A percentile compares a stretch with the other conserved stretches of the same genome.
phyloP scores from a whole-genome alignment of 2,888 invertebrate genomes.

The Amaurobius ferox region DNA sequence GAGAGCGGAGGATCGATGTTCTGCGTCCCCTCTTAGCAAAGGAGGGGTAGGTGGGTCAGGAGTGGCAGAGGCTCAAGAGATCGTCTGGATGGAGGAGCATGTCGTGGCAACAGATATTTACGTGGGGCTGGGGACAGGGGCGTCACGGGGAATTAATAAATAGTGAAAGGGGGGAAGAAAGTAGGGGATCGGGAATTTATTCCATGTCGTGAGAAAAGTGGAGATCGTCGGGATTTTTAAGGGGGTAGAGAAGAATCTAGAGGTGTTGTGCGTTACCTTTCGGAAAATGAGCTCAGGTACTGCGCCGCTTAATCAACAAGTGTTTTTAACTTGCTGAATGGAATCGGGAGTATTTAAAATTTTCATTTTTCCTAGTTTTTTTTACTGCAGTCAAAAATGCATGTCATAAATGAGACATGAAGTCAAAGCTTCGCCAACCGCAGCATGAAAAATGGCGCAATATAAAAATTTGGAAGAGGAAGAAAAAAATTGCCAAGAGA shows the following conservation, averaged over 20 bases:
- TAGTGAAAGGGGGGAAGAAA: slow-evolving; percentile 18
- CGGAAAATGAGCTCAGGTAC: neutral
- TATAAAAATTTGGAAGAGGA: too few species aligned
- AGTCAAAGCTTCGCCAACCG: too few species aligned
- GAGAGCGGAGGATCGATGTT: slow-evolving; percentile 46
- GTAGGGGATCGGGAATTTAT: slow-evolving; percentile 41
- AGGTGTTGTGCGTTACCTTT: slow-evolving; percentile 7
- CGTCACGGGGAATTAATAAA: slow-evolving; percentile 70
- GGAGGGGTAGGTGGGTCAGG: neutral
- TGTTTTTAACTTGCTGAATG: slow-evolving; percentile 15
- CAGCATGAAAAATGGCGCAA: too few species aligned
- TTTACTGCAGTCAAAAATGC: too few species aligned
- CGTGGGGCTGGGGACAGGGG: slow-evolving; percentile 33
- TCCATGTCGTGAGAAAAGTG: slow-evolving; percentile 41
- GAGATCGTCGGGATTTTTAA: slow-evolving; percentile 1
- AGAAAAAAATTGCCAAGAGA: too few species aligned
- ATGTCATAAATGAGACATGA: too few species aligned
- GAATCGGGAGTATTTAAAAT: too few species aligned
- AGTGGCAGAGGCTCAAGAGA: slow-evolving; percentile 20
- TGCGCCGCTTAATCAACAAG: neutral
- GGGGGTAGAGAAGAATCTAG: neutral
- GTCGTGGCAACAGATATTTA: slow-evolving; percentile 69
- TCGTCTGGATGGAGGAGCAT: slow-evolving; percentile 63
- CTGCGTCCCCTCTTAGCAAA: slow-evolving; percentile 40
- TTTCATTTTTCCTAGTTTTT: too few species aligned